Evolutionary conservation across 2,113 vertebrate species (phyloP).

Genomic region (Podarcis muralis): DNA sequence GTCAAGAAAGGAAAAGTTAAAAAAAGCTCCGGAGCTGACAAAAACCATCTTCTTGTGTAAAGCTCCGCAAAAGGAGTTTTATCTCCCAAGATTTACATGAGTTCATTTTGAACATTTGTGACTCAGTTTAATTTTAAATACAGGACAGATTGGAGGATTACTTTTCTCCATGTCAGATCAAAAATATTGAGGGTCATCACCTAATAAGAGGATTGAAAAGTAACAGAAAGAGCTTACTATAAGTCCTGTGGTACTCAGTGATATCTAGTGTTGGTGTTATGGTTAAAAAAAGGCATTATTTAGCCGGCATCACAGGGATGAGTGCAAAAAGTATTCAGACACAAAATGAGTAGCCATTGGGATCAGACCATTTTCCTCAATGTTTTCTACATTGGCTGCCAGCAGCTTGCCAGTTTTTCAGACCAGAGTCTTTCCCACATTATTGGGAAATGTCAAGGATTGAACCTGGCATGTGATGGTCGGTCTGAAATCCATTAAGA

Average conservation of each 20-base stretch:
- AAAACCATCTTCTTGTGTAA: neutral
- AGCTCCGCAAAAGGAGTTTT: neutral
- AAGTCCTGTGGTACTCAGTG: neutral
- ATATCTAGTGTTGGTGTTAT: neutral
- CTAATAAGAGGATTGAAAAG: constrained; percentile 39
- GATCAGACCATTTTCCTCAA: neutral
- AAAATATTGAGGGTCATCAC: constrained; percentile 37
- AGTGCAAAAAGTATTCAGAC: neutral
- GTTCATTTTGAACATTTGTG: constrained; percentile 36
- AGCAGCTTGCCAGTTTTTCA: neutral
- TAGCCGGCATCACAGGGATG: accelerated
- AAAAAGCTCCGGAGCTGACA: neutral
- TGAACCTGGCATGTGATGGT: neutral
- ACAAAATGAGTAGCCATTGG: neutral
- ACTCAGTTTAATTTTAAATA: constrained; percentile 47
- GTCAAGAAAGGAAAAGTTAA: neutral
- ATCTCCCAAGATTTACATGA: constrained; percentile 31
- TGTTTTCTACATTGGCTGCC: neutral
- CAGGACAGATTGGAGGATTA: constrained; percentile 20
- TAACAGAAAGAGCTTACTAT: constrained; percentile 29
- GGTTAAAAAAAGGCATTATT: neutral
- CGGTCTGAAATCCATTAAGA: no score
- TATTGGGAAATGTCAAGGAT: neutral
- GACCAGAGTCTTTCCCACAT: neutral
- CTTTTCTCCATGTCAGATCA: constrained; percentile 35